Percentiles rank a stretch among this genome's conserved stretches.
phyloP scores from a whole-genome alignment of 2,888 invertebrate genomes.

The Tenodera sinensis region DNA sequence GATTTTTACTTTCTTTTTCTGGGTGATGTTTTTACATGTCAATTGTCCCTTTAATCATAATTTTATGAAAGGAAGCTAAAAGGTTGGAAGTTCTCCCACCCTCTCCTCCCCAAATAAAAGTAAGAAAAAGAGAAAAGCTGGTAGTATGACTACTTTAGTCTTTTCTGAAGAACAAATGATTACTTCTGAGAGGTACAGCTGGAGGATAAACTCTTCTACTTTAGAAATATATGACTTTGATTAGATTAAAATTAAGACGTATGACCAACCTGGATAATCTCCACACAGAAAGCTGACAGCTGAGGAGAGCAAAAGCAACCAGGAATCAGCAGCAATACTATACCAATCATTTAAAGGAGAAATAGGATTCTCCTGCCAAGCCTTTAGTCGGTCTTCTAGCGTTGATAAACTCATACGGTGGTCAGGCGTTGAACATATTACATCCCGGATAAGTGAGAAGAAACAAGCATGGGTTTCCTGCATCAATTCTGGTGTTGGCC shows the following conservation, averaged over 20 bases:
- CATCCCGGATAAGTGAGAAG: conserved; percentile 81
- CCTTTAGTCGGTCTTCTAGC: conserved; percentile 66
- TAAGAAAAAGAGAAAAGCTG: too few species aligned
- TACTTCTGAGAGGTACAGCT: too few species aligned
- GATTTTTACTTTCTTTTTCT: too few species aligned
- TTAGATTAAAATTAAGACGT: background rate
- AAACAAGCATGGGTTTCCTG: conserved; percentile 83
- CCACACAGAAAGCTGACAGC: conserved; percentile 82
- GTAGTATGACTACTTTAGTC: too few species aligned
- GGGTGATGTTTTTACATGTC: too few species aligned
- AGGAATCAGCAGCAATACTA: conserved; percentile 55
- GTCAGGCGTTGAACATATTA: conserved; percentile 81
- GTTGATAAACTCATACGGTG: conserved; percentile 76
- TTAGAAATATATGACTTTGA: too few species aligned
- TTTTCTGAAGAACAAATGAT: too few species aligned
- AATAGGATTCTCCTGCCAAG: conserved; percentile 76
- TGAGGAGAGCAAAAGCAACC: conserved; percentile 71
- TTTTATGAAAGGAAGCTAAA: too few species aligned
- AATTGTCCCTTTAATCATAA: too few species aligned
- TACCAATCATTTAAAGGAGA: conserved; percentile 82
- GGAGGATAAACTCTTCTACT: too few species aligned
- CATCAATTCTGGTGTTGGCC: conserved; percentile 56
- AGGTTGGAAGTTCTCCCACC: too few species aligned
- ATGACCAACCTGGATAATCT: conserved; percentile 58
- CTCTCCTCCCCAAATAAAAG: too few species aligned